Percentiles rank a stretch among this genome's conserved stretches.
Conservation (phyloP, 2,113 vertebrate genomes). For the Elephantulus edwardii region DNA sequence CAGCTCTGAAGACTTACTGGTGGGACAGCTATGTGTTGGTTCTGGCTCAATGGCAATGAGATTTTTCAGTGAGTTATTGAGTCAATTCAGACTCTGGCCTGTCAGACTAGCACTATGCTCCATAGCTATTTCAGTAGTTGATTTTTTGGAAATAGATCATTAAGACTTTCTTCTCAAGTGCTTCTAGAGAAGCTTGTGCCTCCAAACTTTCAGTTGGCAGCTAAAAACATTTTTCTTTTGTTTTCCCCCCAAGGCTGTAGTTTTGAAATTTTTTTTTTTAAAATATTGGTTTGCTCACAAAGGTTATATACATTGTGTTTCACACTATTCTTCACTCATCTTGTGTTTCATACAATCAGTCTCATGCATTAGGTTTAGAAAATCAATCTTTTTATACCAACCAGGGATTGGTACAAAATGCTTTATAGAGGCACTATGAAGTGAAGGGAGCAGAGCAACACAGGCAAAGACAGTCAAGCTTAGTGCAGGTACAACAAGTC, state of each 20-base stretch:
- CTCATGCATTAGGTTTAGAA: no score
- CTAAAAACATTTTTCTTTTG: neutral
- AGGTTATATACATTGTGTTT: no score
- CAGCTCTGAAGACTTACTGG: no score
- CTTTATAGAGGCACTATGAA: constrained; percentile 19
- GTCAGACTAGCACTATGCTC: neutral
- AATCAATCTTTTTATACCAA: no score
- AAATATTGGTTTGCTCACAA: no score
- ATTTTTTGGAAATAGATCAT: neutral
- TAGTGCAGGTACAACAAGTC: neutral
- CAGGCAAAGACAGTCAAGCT: neutral
- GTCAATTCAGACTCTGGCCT: neutral
- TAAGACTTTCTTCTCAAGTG: neutral
- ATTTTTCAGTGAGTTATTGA: neutral
- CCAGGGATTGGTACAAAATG: neutral
- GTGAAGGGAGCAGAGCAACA: neutral
- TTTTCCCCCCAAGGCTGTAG: no score
- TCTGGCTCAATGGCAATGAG: no score
- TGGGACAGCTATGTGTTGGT: no score
- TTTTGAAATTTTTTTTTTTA: no score
- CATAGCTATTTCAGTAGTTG: neutral
- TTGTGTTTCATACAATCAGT: no score
- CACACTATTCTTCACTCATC: no score
- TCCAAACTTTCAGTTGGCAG: neutral
- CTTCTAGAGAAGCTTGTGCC: neutral